These are phyloP conservation scores for roundworm (Caenorhabditis elegans) DNA, from an alignment of 1,140 invertebrate species.

Conservation along the genomic window WBcel235 BX284602.5:11130001-11130500, in stretches of 20 bases:
- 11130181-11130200: background rate
- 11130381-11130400: background rate
- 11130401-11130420: background rate
- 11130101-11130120: constrained; percentile 7
- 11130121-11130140: background rate
- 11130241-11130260: background rate
- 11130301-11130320: too few species aligned
- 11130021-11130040: background rate
- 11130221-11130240: background rate
- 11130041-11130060: constrained; percentile 11
- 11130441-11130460: background rate
- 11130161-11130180: constrained; percentile 5
- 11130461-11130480: background rate
- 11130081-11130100: background rate
- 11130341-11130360: too few species aligned
- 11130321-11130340: too few species aligned
- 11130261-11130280: background rate
- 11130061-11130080: constrained; percentile 7
- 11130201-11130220: background rate
- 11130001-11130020: constrained; percentile 1
- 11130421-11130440: background rate
- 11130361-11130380: background rate
- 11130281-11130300: background rate
- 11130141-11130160: too few species aligned
- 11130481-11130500: background rate